Evolutionary conservation across 1,140 invertebrate genomes (phyloP), one percentile per base, ranked within the genome.

Genomic region (Dreissena polymorpha): DNA sequence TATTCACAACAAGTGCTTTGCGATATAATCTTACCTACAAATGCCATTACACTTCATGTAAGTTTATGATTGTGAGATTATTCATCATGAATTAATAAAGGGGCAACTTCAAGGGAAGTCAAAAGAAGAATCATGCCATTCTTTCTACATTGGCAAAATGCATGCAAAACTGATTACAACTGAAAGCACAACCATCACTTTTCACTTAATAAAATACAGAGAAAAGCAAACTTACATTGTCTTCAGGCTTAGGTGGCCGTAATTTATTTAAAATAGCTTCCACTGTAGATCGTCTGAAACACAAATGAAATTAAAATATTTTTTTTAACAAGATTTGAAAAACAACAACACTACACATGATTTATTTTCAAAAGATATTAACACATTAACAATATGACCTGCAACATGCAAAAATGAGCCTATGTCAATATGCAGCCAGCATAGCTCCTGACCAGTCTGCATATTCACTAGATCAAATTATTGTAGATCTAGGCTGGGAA

Each of bases 211-310:
- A 13, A 16, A 55, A 23, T 23, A 16, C 18, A 55, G 29, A 21
- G 39, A 18, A 64, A 67, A 16, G 3, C 12, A 63, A 53, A 87
- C 85, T 87, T 86, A 88, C 87, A 81, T 81, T 79, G 67, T 84
- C 84, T 51, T 86, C 85, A 77, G 71, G 50, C 85, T 86, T 88
- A 63, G 80, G 76, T 80, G 88, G 88, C 70, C 86, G 68, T 39
- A 89, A 83, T 86, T 72, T 84, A 71, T 87, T 85, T 73, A 89
- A 74, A 84, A 89, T 88, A 69, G 79, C 78, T 83, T 88, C 88
- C 68, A 89, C 85, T 80, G 87, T 87, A 53, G 77, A 76, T 72
- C 82, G 79, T 67, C 87, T 88, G 81, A 53, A 83, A 84, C 63
- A 78, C 57, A 39, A 39, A 5, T 39, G 39, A 39, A 39, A 39